Percentiles rank a stretch among this genome's conserved stretches.
These are phyloP conservation scores for Miltochrista miniata DNA, from an alignment of 2,888 invertebrate genomes.

Conservation along the genomic window DNA sequence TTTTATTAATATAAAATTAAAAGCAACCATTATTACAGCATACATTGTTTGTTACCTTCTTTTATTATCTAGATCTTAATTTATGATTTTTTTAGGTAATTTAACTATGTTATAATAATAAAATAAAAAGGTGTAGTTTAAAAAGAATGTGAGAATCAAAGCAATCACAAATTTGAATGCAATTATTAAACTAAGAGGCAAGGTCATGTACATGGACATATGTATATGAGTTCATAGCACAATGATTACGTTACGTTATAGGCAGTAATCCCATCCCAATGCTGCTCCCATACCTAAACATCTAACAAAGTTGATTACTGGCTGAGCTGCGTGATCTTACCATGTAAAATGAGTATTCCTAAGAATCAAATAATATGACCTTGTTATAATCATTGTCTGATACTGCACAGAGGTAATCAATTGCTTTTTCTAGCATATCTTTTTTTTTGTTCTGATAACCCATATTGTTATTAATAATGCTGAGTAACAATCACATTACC, in stretches of 20 bases:
- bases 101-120: conserved; percentile 33
- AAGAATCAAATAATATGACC: conserved; percentile 32
- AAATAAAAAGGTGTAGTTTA: conserved; percentile 35
- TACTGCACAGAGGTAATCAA: conserved; percentile 12
- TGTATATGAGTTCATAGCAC: conserved; percentile 20
- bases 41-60: conserved; percentile 61
- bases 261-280: conserved; percentile 16
- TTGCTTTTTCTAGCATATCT: conserved; percentile 7
- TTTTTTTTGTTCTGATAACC: conserved; percentile 32
- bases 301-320: conserved; percentile 30
- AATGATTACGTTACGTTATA: conserved; percentile 18
- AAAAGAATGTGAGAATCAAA: conserved; percentile 43
- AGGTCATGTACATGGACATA: conserved; percentile 29
- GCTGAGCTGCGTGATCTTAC: conserved; percentile 34
- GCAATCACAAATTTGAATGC: conserved; percentile 29
- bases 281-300: conserved; percentile 17
- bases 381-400: conserved; percentile 18
- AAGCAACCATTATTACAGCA: conserved; percentile 81
- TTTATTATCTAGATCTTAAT: conserved; percentile 57
- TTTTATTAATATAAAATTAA: conserved; percentile 80
- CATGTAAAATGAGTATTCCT: conserved; percentile 20
- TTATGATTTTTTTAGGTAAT: conserved; percentile 41
- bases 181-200: conserved; percentile 29
- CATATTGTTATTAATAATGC: conserved; percentile 37
- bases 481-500: conserved; percentile 42